Percentiles rank a stretch among this genome's conserved stretches.
phyloP scores from a whole-genome alignment of 2,113 vertebrate species.

The Phalacrocorax brasilianus region DNA sequence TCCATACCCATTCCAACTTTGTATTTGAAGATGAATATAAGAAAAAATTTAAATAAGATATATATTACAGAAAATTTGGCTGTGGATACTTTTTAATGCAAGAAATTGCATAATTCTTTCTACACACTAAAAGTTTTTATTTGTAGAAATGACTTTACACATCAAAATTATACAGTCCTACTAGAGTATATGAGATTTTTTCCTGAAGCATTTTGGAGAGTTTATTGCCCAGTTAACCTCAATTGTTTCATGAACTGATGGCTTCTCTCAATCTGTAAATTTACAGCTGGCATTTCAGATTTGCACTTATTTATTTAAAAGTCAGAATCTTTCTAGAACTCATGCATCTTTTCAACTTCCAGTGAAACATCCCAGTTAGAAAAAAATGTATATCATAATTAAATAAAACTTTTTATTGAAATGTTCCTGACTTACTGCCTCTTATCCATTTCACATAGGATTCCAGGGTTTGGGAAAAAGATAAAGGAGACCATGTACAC shows the following conservation, averaged over 20 bases:
- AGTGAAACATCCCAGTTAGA: background rate
- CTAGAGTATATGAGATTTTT: background rate
- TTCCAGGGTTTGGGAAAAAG: background rate
- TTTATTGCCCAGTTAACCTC: background rate
- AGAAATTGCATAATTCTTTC: background rate
- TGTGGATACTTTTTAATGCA: background rate
- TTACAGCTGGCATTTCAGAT: background rate
- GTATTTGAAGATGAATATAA: background rate
- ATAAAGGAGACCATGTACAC: background rate
- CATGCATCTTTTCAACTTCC: background rate
- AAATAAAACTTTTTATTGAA: background rate
- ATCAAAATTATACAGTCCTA: background rate
- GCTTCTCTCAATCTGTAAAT: background rate
- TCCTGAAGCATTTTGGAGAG: background rate
- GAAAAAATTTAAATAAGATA: background rate
- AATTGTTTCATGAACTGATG: background rate
- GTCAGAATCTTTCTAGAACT: background rate
- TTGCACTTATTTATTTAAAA: background rate
- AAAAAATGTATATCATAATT: background rate
- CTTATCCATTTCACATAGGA: background rate
- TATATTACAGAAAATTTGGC: background rate
- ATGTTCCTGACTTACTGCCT: background rate
- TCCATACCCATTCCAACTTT: background rate
- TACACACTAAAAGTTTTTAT: background rate
- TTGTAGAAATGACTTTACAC: background rate